A percentile compares a stretch with the other conserved stretches of the same genome.
Conservation (phyloP, 2,113 vertebrate genomes). For the Corapipo altera region DNA sequence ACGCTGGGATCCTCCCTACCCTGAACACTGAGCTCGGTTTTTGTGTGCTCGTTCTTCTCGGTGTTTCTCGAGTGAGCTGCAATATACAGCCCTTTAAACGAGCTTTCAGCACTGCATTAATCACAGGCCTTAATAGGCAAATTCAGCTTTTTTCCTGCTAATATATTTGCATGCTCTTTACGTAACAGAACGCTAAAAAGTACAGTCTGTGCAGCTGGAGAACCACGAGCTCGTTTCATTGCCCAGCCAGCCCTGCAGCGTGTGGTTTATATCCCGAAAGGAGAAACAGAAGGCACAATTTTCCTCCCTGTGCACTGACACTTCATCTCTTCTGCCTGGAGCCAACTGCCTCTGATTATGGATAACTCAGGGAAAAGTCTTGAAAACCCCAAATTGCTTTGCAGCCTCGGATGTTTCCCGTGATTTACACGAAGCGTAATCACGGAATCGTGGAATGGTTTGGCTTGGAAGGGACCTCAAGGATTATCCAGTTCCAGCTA, state of each 20-base stretch:
- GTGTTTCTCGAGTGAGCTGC: slow-evolving; percentile 16
- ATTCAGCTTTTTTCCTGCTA: background rate
- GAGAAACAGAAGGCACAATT: background rate
- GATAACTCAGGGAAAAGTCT: background rate
- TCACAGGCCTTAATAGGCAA: slow-evolving; percentile 44
- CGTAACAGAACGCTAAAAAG: background rate
- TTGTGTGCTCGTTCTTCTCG: background rate
- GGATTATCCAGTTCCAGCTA: background rate
- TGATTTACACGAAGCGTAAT: background rate
- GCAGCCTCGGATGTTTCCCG: background rate
- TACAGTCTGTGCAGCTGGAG: slow-evolving; percentile 32
- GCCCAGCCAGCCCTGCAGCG: background rate
- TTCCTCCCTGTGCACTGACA: background rate
- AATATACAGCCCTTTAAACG: background rate
- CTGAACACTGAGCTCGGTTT: background rate
- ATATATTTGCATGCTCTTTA: slow-evolving; percentile 17
- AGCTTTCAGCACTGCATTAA: slow-evolving; percentile 69
- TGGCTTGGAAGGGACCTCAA: background rate
- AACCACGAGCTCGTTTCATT: background rate
- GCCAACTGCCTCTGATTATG: background rate
- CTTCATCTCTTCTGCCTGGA: background rate
- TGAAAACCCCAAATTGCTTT: background rate
- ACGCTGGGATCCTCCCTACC: background rate
- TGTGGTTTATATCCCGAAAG: background rate
- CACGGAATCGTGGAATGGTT: background rate